Base-by-base conservation (phyloP, 2,113 vertebrate genomes). In the Cryptomyrus ogoouensis region DNA sequence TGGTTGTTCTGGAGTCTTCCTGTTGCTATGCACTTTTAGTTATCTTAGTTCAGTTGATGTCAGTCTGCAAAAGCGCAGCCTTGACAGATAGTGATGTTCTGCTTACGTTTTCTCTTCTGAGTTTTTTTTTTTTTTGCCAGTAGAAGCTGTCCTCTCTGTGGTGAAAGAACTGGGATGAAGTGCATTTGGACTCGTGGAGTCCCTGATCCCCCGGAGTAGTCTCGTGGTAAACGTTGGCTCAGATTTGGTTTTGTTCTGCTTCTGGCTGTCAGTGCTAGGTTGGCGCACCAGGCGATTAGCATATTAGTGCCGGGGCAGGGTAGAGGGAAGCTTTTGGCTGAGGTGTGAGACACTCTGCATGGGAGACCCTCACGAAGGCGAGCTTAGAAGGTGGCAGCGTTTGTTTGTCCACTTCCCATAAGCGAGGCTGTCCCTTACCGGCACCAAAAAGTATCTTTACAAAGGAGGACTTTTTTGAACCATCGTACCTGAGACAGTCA, bases 271-370 rank as follows among this genome's bases (percentile, higher is more conserved):
- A 44, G 62, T 42, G 5, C 35, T 80, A 42, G 74, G 47, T 88
- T 88, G 17, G 50, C 66, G 87, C 50, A 77, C 39, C 84, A 46
- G 85, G 66, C 56, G 56, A 89, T 89, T 90, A 66, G 56, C 83
- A 53, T 80, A 19, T 53, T 77, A 58, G 21, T 85, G 86, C 84
- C 31, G 42, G 44, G 39, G 66, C 31, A 35, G 74, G 74, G 35
- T 19, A 19, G 35, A 88, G 47, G 70, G 53, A 21, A 74, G 39
- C 46, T 42, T 83, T 88, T 84, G 52, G 84, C 66, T 88, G 83
- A 56, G 77, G 85, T 53, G 74, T 21, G 86, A 83, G 31, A 56
- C 77, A 53, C 77, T 86, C 84, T 52, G 21, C 13, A 24, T 70
- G 24, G 58, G 86, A 53, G 42, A 83, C 88, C 49, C 17, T 27